These are phyloP conservation scores for Protophormia terraenovae DNA, from an alignment of 2,888 invertebrate species.

Conservation along the genomic window DNA sequence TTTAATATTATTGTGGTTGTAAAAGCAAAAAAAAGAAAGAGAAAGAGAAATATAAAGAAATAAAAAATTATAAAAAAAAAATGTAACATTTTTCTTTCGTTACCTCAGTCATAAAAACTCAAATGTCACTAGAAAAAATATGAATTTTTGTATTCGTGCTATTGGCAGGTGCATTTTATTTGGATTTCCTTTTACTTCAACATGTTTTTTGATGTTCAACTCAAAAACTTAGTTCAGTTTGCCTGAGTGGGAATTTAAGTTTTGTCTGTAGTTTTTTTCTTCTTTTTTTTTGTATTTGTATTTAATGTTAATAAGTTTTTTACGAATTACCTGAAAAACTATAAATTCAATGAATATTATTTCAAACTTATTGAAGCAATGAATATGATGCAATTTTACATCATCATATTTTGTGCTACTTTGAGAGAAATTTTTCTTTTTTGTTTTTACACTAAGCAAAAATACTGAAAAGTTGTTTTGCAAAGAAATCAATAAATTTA, in stretches of 20 bases:
- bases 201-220: not conserved
- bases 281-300: not conserved
- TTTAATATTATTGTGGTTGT: not conserved
- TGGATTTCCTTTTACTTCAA: not conserved
- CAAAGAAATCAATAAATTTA: too few species aligned
- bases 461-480: too few species aligned
- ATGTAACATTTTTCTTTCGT: not conserved
- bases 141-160: not conserved
- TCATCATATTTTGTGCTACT: too few species aligned
- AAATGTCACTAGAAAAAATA: not conserved
- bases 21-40: not conserved
- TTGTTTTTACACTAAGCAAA: too few species aligned
- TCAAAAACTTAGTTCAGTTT: not conserved
- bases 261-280: not conserved
- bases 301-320: too few species aligned
- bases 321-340: not conserved
- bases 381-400: too few species aligned
- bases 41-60: not conserved
- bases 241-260: constrained; percentile 7
- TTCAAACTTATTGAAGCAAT: too few species aligned
- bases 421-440: too few species aligned
- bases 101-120: not conserved
- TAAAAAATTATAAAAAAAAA: too few species aligned
- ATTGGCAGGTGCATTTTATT: not conserved
- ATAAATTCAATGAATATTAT: too few species aligned